phyloP scores from a whole-genome alignment of 2,797 vertebrate species.

The Pseudochirops corinnae region DNA sequence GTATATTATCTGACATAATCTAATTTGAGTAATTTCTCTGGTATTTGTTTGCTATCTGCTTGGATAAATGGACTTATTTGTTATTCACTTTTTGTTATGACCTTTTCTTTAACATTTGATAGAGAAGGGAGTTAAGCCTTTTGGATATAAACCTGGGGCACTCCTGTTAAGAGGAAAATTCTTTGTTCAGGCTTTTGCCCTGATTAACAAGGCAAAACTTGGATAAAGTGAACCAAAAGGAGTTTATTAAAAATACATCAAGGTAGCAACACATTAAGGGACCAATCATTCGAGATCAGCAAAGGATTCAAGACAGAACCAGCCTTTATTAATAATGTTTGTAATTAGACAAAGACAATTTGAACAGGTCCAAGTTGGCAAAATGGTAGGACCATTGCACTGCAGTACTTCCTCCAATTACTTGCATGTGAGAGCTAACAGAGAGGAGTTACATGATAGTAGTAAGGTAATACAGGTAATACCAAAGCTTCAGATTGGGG shows the following conservation, averaged over 20 bases:
- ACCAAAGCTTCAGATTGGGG: not conserved
- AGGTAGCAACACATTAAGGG: not conserved
- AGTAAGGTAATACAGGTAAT: not conserved
- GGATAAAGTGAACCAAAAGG: not conserved
- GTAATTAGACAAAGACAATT: not conserved
- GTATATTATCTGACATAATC: not conserved
- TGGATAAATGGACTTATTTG: not conserved
- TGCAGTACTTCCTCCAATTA: no score
- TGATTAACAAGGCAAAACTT: not conserved
- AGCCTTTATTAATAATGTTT: not conserved
- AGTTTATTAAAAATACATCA: not conserved
- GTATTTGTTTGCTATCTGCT: not conserved
- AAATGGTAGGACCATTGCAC: not conserved
- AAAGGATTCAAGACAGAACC: not conserved
- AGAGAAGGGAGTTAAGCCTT: not conserved
- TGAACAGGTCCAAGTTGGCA: not conserved
- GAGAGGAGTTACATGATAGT: no score
- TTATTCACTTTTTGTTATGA: not conserved
- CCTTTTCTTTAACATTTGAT: not conserved
- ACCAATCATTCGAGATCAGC: not conserved
- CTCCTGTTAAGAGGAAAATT: not conserved
- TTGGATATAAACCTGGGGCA: not conserved
- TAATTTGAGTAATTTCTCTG: not conserved
- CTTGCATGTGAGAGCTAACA: no score
- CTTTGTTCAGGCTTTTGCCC: not conserved